Evolutionary conservation across 2,888 invertebrate genomes (phyloP), one percentile per base, ranked within the genome.

Genomic region (Leistus spinibarbis): DNA sequence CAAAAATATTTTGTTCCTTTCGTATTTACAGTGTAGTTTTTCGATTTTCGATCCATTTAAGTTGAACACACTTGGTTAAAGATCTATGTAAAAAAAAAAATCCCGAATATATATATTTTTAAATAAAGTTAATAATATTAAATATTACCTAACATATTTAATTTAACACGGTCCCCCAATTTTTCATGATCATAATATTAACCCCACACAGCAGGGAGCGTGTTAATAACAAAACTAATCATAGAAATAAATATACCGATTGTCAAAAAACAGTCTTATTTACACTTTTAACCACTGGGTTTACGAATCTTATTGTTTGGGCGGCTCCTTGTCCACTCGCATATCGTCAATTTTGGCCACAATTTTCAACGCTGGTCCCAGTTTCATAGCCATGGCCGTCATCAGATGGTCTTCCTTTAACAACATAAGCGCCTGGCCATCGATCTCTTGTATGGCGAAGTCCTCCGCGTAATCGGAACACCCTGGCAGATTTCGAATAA

Each of bases 361-460:
- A 76, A 98, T 96, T 86, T 98, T 98, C 70, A 98, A 88, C 0
- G 98, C 98, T 0, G 98, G 98, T 0, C 98, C 98, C 19, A 98
- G 89, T 83, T 98, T 97, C 92, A 98, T 98, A 76, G 93, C 93
- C 89, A 98, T 95, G 5, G 97, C 95, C 79, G 94, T 93, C 87
- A 98, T 97, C 27, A 98, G 88, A 86, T 98, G 98, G 82, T 97
- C 97, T 79, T 96, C 96, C 82, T 96, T 95, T 69, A 98, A 90
- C 70, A 98, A 87, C 87, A 98, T 90, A 76, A 98, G 86, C 0
- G 98, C 98, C 83, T 97, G 97, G 0, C 98, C 98, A 82, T 98
- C 98, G 80, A 98, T 97, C 86, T 98, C 98, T 86, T 98, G 97
- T 81, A 94, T 91, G 10, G 93, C 91, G 87, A 98, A 98, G 83